Conservation (phyloP, 2,888 invertebrate genomes). For the Eueremaeus valkanovi region DNA sequence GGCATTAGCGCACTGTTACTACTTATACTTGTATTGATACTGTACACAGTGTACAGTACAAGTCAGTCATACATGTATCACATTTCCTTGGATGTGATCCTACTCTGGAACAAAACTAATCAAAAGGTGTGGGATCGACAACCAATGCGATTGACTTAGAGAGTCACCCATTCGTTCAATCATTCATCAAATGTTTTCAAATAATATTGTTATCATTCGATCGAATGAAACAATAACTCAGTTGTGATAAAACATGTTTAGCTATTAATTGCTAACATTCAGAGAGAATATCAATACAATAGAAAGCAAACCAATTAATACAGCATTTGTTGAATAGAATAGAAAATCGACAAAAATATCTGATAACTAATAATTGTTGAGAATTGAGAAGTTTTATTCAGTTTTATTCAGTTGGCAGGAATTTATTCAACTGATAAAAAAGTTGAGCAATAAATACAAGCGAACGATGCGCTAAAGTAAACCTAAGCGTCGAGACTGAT, state of each 20-base stretch:
- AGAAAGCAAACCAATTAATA: too few species aligned
- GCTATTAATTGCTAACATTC: too few species aligned
- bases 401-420: too few species aligned
- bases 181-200: not conserved
- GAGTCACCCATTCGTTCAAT: too few species aligned
- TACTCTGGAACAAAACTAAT: not conserved
- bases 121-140: not conserved
- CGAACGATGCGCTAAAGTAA: slow-evolving; percentile 10
- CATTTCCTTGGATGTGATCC: slow-evolving; percentile 23
- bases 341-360: too few species aligned
- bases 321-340: too few species aligned
- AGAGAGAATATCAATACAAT: too few species aligned
- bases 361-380: too few species aligned
- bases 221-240: not conserved
- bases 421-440: too few species aligned
- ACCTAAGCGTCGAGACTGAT: slow-evolving; percentile 28
- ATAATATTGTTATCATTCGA: not conserved
- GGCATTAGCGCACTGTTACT: not conserved
- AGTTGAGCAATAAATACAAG: not conserved
- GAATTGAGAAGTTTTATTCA: too few species aligned
- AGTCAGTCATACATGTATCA: not conserved
- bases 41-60: not conserved
- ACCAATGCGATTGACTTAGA: not conserved
- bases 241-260: not conserved
- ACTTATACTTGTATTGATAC: not conserved